These are phyloP conservation scores for Galaxea fascicularis DNA, from an alignment of 92 coral and sea anemone genomes.

Conservation along the genomic window DNA sequence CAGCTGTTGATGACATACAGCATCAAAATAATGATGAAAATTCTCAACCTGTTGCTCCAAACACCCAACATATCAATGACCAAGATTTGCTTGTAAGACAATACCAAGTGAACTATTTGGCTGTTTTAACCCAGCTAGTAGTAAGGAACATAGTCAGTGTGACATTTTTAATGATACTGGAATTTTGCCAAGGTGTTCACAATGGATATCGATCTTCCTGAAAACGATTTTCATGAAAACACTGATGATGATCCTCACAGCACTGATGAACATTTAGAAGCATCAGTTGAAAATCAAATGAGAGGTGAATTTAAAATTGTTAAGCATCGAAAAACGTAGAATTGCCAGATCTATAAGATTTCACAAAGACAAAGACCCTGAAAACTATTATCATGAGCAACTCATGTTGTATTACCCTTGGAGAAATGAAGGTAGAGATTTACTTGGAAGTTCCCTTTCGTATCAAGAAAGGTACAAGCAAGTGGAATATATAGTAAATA, in stretches of 20 bases:
- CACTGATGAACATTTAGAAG: background rate
- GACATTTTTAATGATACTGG: background rate
- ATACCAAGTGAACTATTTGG: background rate
- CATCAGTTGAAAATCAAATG: too few species aligned
- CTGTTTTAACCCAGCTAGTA: background rate
- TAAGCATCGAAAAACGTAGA: constrained; percentile 38
- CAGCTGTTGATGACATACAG: constrained; percentile 9
- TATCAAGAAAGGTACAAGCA: constrained; percentile 35
- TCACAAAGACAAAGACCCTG: constrained; percentile 63
- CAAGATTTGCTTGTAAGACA: constrained; percentile 37
- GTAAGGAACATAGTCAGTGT: background rate
- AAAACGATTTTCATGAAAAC: constrained; percentile 8
- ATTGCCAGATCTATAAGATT: constrained; percentile 54
- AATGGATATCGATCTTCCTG: constrained; percentile 36
- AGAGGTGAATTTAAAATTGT: constrained; percentile 43
- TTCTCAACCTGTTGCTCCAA: constrained; percentile 42
- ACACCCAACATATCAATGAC: constrained; percentile 51
- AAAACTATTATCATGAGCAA: constrained; percentile 46
- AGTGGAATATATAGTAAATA: constrained; percentile 12
- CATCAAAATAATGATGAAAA: background rate
- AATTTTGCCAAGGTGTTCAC: background rate
- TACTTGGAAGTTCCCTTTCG: constrained; percentile 10
- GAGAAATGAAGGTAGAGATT: constrained; percentile 54
- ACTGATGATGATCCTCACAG: constrained; percentile 35
- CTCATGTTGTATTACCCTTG: constrained; percentile 59